These are phyloP conservation scores for Formica exsecta DNA, from an alignment of 1,140 invertebrate species.

Conservation along the genomic window DNA sequence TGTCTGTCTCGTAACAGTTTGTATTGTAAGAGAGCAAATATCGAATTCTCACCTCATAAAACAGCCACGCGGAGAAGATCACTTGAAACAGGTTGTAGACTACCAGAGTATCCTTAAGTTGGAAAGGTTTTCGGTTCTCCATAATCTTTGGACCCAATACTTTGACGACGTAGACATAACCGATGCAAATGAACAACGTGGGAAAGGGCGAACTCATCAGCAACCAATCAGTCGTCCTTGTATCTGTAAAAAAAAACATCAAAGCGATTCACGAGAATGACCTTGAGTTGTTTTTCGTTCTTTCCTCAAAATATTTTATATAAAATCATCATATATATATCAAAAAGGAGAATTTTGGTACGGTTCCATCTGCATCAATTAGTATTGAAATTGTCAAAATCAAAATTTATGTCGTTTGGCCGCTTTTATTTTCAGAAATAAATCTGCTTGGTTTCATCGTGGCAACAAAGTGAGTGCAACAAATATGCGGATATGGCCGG, in stretches of 20 bases:
- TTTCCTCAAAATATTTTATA: not conserved
- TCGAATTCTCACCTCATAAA: slow-evolving; percentile 90
- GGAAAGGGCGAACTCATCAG: slow-evolving; percentile 94
- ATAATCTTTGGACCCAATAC: slow-evolving; percentile 93
- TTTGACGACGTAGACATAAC: slow-evolving; percentile 93
- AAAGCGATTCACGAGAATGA: not conserved
- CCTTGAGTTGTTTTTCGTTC: not conserved
- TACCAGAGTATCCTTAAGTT: slow-evolving; percentile 92
- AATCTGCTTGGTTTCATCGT: no score
- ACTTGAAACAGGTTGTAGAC: slow-evolving; percentile 95
- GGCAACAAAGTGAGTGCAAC: not conserved
- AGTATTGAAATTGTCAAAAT: no score
- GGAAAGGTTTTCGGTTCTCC: slow-evolving; percentile 94
- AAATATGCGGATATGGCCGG: not conserved
- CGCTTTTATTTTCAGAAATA: no score
- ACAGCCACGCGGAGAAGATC: slow-evolving; percentile 93
- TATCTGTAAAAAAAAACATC: slow-evolving; percentile 88
- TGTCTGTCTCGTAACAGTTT: not conserved
- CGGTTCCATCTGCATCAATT: no score
- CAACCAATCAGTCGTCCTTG: slow-evolving; percentile 93
- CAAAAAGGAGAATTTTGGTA: no score
- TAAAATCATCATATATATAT: no score
- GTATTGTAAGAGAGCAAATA: not conserved
- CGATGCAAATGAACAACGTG: slow-evolving; percentile 92
- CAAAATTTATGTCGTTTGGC: no score